Conservation (phyloP, 2,888 invertebrate species). For the Tenthredo mesomela region DNA sequence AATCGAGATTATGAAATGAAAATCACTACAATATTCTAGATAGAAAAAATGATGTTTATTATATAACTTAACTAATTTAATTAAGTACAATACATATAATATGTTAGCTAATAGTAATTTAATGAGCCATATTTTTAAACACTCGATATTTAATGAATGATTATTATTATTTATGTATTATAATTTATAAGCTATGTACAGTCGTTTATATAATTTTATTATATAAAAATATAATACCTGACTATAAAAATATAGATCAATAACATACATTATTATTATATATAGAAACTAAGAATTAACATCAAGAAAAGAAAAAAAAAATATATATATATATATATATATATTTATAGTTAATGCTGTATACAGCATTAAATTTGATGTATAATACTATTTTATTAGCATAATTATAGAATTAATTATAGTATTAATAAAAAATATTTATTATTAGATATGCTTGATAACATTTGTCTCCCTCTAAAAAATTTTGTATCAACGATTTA, state of each 20-base stretch:
- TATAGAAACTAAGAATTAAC: neutral
- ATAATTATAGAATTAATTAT: neutral
- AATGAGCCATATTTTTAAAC: neutral
- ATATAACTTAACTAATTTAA: neutral
- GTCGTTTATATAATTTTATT: neutral
- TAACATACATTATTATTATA: neutral
- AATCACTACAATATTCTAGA: neutral
- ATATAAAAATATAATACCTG: constrained; percentile 46
- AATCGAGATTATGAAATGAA: neutral
- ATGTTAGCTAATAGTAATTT: neutral
- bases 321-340: too few species aligned
- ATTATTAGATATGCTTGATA: neutral
- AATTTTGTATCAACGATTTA: neutral
- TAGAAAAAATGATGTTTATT: constrained; percentile 40
- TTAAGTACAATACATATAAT: constrained; percentile 20
- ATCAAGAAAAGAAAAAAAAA: neutral
- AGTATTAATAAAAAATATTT: neutral
- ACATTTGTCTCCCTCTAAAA: neutral
- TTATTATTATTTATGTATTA: neutral
- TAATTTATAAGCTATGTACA: constrained; percentile 42
- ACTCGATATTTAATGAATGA: neutral
- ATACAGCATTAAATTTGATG: neutral
- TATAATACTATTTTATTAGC: neutral
- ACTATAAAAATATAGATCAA: constrained; percentile 40
- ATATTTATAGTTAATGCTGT: neutral